Evolutionary conservation across 1,140 invertebrate species (phyloP), one percentile per base, ranked within the genome.

Genomic region (Drosophila arizonae): DNA sequence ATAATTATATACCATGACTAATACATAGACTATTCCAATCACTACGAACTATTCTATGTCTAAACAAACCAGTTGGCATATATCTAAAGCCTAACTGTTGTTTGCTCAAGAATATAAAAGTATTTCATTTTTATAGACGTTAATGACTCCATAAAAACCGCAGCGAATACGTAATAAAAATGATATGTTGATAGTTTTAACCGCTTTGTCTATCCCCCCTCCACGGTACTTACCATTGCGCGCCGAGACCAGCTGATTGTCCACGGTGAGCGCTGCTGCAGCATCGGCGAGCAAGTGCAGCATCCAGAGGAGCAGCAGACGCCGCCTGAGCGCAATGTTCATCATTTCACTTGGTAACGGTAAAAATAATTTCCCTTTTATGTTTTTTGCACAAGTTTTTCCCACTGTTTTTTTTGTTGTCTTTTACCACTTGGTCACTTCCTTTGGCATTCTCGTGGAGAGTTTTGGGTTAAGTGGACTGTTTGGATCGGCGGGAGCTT

Each of bases 181-280:
- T n/a, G 1, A 28, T 46, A 21, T 45, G 17, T 33, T 61, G 54
- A 67, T 55, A 30, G 30, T n/a, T 63, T n/a, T 15, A 41, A 24
- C 11, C 26, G 36, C 26, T 41, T 17, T 26, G 10, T 15, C 2
- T 9, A 5, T 6, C 6, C 5, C 6, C 5, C 28, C 33, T 45
- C 11, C 50, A 13, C 11, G 8, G 10, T 6, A 67, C 81, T 90
- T 79, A 91, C 90, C 90, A 90, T 91, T 91, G 66, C 90, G 73
- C 24, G 90, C 90, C 6, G 90, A 91, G 36, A 91, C 90, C 67
- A 91, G 73, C 70, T 91, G 90, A 72, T 91, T 91, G 75, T 91
- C 90, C 69, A 91, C 90, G 6, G 90, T 91, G 52, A 91, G 64
- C 10, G 77, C 61, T 5, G 28, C 24, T 9, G 68, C 30, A 13